Evolutionary conservation across 1,140 invertebrate species (phyloP).

Genomic region (Drosophila arizonae): DNA sequence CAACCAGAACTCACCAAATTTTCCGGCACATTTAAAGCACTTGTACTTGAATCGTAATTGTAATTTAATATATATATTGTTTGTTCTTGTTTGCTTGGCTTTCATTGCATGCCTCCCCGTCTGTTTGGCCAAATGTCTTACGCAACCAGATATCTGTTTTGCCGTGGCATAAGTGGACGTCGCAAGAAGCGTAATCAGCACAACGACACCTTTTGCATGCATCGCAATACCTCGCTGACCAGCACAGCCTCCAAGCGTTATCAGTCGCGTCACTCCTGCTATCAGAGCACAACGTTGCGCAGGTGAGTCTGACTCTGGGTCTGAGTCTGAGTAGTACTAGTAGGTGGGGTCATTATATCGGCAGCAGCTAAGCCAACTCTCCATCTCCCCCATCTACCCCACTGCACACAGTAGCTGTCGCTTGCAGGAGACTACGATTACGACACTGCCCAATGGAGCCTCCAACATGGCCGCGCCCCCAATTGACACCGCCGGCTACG

Average conservation of each 20-base stretch:
- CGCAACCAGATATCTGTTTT: conserved; percentile 73
- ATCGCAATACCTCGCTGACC: conserved; percentile 79
- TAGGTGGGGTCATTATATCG: not conserved
- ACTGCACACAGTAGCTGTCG: conserved; percentile 47
- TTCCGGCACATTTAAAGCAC: not conserved
- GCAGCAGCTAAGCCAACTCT: not conserved
- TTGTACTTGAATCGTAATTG: too few species aligned
- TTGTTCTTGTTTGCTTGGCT: conserved; percentile 4
- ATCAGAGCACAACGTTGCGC: conserved; percentile 73
- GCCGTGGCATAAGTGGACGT: conserved; percentile 63
- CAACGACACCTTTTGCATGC: conserved; percentile 78
- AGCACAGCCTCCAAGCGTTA: conserved; percentile 79
- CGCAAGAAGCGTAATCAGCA: conserved; percentile 71
- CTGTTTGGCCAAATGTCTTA: too few species aligned
- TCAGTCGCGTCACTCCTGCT: conserved; percentile 73
- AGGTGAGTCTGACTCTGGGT: conserved; percentile 62
- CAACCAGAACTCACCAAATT: conserved; percentile 1
- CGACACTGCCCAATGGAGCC: conserved; percentile 69
- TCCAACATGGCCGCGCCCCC: conserved; percentile 34
- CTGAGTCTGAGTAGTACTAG: conserved; percentile 39
- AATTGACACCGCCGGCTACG: conserved; percentile 37
- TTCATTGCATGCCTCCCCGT: conserved; percentile 3
- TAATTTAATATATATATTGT: too few species aligned
- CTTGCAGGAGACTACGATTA: conserved; percentile 78
- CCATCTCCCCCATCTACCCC: not conserved